A percentile compares a stretch with the other conserved stretches of the same genome.
These are phyloP conservation scores for Ophion costatus DNA, from an alignment of 2,888 invertebrate species.

Conservation along the genomic window DNA sequence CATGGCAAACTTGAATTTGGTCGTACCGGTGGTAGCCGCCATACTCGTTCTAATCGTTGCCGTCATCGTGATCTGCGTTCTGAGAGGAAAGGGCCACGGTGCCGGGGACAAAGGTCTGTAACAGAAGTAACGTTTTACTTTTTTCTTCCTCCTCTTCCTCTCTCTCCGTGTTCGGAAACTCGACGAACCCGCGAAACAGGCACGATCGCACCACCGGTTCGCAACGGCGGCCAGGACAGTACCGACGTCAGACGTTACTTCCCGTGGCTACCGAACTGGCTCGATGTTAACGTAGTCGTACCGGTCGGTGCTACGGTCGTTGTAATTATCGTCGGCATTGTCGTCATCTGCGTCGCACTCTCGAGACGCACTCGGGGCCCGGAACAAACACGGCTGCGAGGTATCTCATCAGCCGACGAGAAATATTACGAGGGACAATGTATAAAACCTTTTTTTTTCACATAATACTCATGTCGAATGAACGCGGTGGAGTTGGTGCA, in stretches of 20 bases:
- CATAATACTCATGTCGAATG: conserved; percentile 28
- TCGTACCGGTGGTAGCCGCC: conserved; percentile 96
- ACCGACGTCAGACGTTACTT: conserved; percentile 85
- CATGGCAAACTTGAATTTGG: conserved; percentile 95
- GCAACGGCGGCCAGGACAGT: conserved; percentile 84
- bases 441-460: conserved; percentile 76
- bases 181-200: conserved; percentile 84
- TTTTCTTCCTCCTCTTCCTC: conserved; percentile 73
- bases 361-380: conserved; percentile 90
- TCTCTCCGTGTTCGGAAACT: neutral
- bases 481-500: conserved; percentile 1
- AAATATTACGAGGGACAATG: conserved; percentile 84
- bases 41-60: conserved; percentile 96
- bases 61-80: conserved; percentile 96
- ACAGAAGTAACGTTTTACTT: conserved; percentile 73
- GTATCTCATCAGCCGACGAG: conserved; percentile 85
- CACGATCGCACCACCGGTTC: conserved; percentile 91
- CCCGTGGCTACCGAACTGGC: conserved; percentile 94
- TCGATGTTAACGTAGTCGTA: conserved; percentile 95
- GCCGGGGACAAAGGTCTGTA: conserved; percentile 86
- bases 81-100: conserved; percentile 94
- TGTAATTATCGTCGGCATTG: conserved; percentile 94
- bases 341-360: conserved; percentile 95
- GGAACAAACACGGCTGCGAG: conserved; percentile 90
- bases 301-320: conserved; percentile 95